These are phyloP conservation scores for Bubo blakistoni DNA, from an alignment of 2,113 vertebrate species.

Conservation along the genomic window DNA sequence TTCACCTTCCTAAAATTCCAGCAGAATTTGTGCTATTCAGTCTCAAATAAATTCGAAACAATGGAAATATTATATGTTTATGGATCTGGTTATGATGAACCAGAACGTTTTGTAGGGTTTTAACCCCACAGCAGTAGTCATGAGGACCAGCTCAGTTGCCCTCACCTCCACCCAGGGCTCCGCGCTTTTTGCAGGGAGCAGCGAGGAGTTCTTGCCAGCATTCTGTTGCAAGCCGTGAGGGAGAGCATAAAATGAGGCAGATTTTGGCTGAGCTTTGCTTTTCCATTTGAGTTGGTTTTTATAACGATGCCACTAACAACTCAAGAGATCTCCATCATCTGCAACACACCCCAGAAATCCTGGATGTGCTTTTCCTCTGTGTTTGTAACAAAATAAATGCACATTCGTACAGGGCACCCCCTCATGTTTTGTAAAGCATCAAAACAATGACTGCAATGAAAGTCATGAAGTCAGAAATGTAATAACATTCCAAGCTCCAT, in stretches of 20 bases:
- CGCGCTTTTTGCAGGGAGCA: accelerated
- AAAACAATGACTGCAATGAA: accelerated
- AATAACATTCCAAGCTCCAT: neutral
- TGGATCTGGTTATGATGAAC: neutral
- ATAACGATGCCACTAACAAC: accelerated
- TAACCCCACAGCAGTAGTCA: neutral
- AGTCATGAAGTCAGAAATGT: neutral
- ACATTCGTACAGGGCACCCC: accelerated
- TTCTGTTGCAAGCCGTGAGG: accelerated
- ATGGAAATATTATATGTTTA: too few species aligned
- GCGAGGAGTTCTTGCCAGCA: neutral
- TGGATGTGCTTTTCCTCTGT: neutral
- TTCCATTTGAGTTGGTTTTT: neutral
- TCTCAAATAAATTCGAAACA: neutral
- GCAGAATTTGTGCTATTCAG: neutral
- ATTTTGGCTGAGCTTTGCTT: neutral
- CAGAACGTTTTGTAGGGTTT: accelerated
- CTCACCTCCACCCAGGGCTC: neutral
- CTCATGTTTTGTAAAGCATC: neutral
- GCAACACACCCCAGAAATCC: neutral
- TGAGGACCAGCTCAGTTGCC: neutral
- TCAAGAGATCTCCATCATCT: neutral
- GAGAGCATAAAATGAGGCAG: accelerated
- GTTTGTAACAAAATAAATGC: neutral
- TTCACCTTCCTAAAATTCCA: neutral